Evolutionary conservation across 2,888 invertebrate species (phyloP), one percentile per base, ranked within the genome.

Genomic region (Protophormia terraenovae): DNA sequence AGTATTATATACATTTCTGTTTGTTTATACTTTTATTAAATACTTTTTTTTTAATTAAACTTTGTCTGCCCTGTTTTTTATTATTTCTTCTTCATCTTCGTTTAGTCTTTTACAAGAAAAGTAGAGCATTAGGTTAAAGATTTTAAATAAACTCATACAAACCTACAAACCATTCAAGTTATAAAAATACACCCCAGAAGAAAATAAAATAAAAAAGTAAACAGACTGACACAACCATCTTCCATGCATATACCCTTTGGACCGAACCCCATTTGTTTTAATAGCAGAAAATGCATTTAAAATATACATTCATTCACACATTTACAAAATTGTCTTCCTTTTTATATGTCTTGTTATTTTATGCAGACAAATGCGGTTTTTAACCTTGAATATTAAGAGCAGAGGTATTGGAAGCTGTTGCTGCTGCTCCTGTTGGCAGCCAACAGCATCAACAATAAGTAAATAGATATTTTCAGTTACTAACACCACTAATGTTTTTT

Each of bases 51-150:
- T 76, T 71, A 82, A 71, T 82, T 82, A 82, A 76, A 71, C 24
- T 47, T 62, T 72, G 72, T 80, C 64, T 80, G 45, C 14, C 29
- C 64, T 47, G 71, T n/a, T 41, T 69, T 71, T 12, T 35, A n/a
- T n/a, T n/a, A n/a, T n/a, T n/a, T n/a, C n/a, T 71, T n/a, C 3
- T 5, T 41, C 41, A 16, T 55, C 10, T 8, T 38, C 16, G n/a
- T 8, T 75, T 32, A 50, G 14, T 69, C 58, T 67, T 67, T 53
- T 24, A 66, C 3, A 60, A 67, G 50, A 64, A 84, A 84, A 77
- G 71, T 84, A 76, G 84, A 77, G 71, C 84, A 84, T 80, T 84
- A 76, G 84, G 84, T 84, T 84, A 84, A 84, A 84, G 67, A 82
- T 64, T 76, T 76, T 69, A 71, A 53, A 71, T 64, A 35, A 45